These are phyloP conservation scores for Copsychus sechellarum DNA, from an alignment of 2,113 vertebrate genomes.

Conservation along the genomic window DNA sequence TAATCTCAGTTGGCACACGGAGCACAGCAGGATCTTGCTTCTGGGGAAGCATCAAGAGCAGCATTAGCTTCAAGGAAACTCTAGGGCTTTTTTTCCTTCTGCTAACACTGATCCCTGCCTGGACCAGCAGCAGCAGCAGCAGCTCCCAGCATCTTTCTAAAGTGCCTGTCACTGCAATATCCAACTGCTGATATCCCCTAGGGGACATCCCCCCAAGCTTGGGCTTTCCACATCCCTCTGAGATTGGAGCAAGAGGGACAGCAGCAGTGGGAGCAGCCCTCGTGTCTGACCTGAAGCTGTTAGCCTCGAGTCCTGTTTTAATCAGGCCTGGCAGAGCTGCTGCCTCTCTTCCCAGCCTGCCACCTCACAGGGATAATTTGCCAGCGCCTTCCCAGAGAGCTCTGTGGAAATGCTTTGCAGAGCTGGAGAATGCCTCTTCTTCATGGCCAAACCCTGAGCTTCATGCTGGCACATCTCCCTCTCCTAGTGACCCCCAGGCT, in stretches of 20 bases:
- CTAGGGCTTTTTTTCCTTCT: background rate
- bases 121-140: conserved; percentile 35
- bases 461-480: background rate
- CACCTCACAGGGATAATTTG: conserved; percentile 5
- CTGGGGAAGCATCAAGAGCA: conserved; percentile 30
- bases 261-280: background rate
- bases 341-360: background rate
- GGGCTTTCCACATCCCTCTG: background rate
- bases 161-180: conserved; percentile 42
- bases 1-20: conserved; percentile 49
- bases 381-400: background rate
- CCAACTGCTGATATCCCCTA: background rate
- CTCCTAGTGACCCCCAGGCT: conserved; percentile 6
- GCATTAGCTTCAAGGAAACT: conserved; percentile 42
- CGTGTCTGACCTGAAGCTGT: background rate
- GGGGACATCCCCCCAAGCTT: background rate
- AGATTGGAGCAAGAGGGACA: background rate
- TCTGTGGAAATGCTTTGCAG: background rate
- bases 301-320: conserved; percentile 20
- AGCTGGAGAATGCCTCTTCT: background rate
- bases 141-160: conserved; percentile 43
- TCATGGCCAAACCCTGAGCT: background rate
- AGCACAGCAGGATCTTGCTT: conserved; percentile 47
- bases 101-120: conserved; percentile 27
- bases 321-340: conserved; percentile 37